Base-by-base conservation (phyloP, 2,113 vertebrate genomes). In the Chaetorhynchus papuensis region DNA sequence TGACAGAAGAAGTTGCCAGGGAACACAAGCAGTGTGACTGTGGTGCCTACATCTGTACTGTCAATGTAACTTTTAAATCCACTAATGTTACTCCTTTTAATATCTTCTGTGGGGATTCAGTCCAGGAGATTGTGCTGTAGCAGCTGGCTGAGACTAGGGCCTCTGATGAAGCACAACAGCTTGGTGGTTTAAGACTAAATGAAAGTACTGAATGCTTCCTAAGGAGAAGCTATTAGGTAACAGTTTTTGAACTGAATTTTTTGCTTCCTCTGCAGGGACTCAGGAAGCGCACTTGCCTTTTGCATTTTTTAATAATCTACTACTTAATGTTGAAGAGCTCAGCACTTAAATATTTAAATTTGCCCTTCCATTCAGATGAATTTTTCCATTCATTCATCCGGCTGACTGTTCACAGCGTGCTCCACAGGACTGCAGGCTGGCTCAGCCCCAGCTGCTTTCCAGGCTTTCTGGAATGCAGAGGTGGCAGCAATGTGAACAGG, bases 171-270 rank as follows among this genome's bases (percentile, higher is more conserved):
- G 76, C 57, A 57, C 78, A 90, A 68, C 52, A 83, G 90, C 90
- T 89, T 91, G 96, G 69, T 41, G 64, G 91, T 79, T 90, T 83
- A 88, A 83, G 74, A 82, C 44, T 92, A 90, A 95, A 94, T 63
- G 24, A 78, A 94, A 94, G 77, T 52, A 87, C 5, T 90, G 70
- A 87, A 89, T 72, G 66, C n/a, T 92, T 90, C 65, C 66, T 78
- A 84, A 47, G 31, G 70, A 86, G 52, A 57, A 87, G 52, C 65
- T 75, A 74, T 72, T 95, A 89, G 83, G 47, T 71, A 90, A 84
- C 76, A 65, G 33, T 18, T 92, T 59, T 72, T 77, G 49, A 84
- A 92, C 18, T 50, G 5, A 23, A 53, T 72, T 54, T 79, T 70
- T 88, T 80, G 20, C 49, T 94, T 66, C 56, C 23, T 63, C 72